phyloP scores from a whole-genome alignment of 2,888 invertebrate species.

The Baccha elongata region DNA sequence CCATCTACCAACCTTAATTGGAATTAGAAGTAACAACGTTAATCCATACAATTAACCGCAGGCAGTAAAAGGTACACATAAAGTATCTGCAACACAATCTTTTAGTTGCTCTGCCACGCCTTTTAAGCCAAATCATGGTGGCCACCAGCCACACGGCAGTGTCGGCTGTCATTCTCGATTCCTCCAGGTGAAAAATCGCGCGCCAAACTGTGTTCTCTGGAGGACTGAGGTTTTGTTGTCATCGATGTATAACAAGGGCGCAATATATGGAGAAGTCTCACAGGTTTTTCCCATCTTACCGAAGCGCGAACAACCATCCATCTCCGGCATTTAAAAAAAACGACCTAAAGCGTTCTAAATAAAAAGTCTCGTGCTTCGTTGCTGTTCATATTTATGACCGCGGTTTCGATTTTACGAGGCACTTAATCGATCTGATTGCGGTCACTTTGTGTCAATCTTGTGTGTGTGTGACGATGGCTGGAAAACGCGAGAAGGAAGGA shows the following conservation, averaged over 20 bases:
- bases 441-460: constrained; percentile 68
- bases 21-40: constrained; percentile 67
- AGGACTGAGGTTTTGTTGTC: constrained; percentile 40
- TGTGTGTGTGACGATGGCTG: not conserved
- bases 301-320: not conserved
- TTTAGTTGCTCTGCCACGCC: constrained; percentile 53
- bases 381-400: constrained; percentile 59
- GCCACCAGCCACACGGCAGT: constrained; percentile 3
- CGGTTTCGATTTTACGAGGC: constrained; percentile 67
- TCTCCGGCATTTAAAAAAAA: constrained; percentile 36
- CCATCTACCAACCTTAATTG: constrained; percentile 66
- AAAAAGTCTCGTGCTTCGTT: constrained; percentile 55
- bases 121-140: constrained; percentile 25
- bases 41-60: constrained; percentile 47
- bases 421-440: constrained; percentile 73
- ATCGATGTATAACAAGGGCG: constrained; percentile 39
- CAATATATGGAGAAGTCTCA: constrained; percentile 10
- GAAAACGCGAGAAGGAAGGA: not conserved
- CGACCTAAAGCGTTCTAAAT: constrained; percentile 16
- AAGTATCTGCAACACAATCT: constrained; percentile 50
- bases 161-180: constrained; percentile 60
- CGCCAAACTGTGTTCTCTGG: constrained; percentile 22
- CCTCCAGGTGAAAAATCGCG: constrained; percentile 69
- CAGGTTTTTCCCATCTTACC: not conserved
- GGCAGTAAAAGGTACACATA: constrained; percentile 18